Evolutionary conservation across 2,113 vertebrate species (phyloP), one percentile per base, ranked within the genome.

Genomic region (Rissa tridactyla): DNA sequence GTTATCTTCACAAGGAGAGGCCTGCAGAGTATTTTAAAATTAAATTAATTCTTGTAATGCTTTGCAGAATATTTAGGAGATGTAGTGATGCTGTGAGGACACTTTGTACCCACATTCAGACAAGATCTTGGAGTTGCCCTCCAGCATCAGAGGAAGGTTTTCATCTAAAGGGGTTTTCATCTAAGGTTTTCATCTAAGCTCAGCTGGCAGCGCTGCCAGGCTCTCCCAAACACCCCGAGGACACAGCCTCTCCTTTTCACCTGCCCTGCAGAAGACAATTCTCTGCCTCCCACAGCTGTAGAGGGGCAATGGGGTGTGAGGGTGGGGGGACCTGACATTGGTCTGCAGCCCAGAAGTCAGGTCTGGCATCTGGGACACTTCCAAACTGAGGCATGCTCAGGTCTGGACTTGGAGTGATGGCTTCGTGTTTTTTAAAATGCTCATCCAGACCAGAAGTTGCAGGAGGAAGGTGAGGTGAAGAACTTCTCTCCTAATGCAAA

Each of bases 1-100:
- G 57, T 82, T 95, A 82, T 71, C 73, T 82, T 87, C 73, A 80
- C 40, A 69, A 89, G 40, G 11, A 57, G 86, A 86, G 69, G 47
- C 9, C 46, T 77, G 47, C 17, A 78, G 76, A 92, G 78, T 49
- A 76, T 26, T 93, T 88, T 73, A 60, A 75, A 90, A 88, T 58
- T 60, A 55, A 90, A 82, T 80, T 65, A 79, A 44, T 9, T 6
- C 9, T 78, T 81, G 65, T 36, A 57, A 70, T 49, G 27, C 29
- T 92, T 86, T 83, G 36, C 71, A 92, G 79, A 83, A 80, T 72
- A 54, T 40, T 86, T 72, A 52, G 57, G 40, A 90, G 40, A 27
- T 32, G n/a, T 13, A 57, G n/a, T 32, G 49, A 57, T 46, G 49
- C 13, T 42, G 19, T 36, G 54, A 47, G 62, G 29, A 65, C 32